Evolutionary conservation across 2,888 invertebrate genomes (phyloP).

Genomic region (Acanthococcus lagerstroemiae): DNA sequence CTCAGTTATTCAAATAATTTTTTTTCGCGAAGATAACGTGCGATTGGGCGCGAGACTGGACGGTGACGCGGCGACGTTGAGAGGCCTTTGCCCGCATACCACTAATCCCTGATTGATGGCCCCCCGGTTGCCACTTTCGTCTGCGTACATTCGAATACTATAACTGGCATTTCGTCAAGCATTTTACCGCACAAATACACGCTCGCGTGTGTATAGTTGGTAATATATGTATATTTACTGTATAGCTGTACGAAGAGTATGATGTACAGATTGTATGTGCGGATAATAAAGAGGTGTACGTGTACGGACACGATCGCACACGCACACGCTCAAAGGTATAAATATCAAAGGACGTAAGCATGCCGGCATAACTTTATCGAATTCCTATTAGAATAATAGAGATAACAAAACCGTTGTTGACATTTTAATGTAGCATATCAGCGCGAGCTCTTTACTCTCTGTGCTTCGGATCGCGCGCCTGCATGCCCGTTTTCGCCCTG

Average conservation of each 20-base stretch:
- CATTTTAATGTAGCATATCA: slow-evolving; percentile 18
- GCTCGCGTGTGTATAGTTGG: no score
- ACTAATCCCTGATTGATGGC: no score
- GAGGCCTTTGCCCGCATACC: no score
- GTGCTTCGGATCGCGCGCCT: no score
- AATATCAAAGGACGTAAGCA: background rate
- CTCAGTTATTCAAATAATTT: no score
- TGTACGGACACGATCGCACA: background rate
- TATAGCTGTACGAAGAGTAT: no score
- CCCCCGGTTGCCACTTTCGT: no score
- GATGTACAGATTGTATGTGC: no score
- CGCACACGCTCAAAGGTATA: background rate
- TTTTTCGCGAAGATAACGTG: no score
- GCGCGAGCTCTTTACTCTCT: background rate
- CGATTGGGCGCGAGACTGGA: no score
- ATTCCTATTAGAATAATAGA: slow-evolving; percentile 16
- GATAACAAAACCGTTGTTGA: slow-evolving; percentile 9
- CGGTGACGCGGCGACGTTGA: no score
- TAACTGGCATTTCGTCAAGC: slow-evolving; percentile 22
- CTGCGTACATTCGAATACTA: background rate
- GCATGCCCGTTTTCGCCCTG: background rate
- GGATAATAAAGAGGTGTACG: background rate
- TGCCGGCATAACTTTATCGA: slow-evolving; percentile 3
- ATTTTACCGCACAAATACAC: background rate
- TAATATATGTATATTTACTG: no score